phyloP scores from a whole-genome alignment of 1,140 invertebrate species.

The Neuroterus valhalla region DNA sequence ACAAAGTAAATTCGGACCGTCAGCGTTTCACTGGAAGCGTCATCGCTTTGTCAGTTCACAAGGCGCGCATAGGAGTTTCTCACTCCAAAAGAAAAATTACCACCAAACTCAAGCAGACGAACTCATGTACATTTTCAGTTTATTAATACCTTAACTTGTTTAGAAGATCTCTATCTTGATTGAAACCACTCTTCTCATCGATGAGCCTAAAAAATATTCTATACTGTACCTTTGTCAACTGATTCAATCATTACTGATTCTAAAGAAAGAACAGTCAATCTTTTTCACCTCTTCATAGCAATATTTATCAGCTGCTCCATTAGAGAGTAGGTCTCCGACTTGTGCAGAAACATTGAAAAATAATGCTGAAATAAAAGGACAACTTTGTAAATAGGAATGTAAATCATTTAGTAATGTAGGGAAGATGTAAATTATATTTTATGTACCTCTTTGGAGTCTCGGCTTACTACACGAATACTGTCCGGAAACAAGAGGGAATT shows the following conservation, averaged over 20 bases:
- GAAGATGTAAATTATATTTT: conserved; percentile 1
- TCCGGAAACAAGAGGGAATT: conserved; percentile 89
- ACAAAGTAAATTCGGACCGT: no score
- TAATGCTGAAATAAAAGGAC: conserved; percentile 79
- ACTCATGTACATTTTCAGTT: no score
- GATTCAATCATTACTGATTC: conserved; percentile 63
- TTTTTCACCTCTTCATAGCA: conserved; percentile 92
- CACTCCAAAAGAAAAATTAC: no score
- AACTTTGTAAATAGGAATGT: conserved; percentile 36
- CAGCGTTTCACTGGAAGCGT: no score
- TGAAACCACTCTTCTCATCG: conserved; percentile 89
- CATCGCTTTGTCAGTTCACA: no score
- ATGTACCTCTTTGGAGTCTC: conserved; percentile 82
- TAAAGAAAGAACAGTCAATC: conserved; percentile 34
- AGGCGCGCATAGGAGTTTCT: no score
- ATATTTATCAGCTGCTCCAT: conserved; percentile 98
- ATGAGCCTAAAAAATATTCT: conserved; percentile 80
- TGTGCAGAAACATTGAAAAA: conserved; percentile 93
- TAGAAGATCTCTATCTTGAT: conserved; percentile 88
- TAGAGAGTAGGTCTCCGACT: conserved; percentile 90
- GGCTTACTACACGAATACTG: conserved; percentile 88
- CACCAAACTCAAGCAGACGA: no score
- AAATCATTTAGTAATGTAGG: no score
- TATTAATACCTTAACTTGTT: conserved; percentile 87
- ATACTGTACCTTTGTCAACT: conserved; percentile 42